These are phyloP conservation scores for Porites lobata DNA, from an alignment of 92 coral and sea anemone species.

Conservation along the genomic window DNA sequence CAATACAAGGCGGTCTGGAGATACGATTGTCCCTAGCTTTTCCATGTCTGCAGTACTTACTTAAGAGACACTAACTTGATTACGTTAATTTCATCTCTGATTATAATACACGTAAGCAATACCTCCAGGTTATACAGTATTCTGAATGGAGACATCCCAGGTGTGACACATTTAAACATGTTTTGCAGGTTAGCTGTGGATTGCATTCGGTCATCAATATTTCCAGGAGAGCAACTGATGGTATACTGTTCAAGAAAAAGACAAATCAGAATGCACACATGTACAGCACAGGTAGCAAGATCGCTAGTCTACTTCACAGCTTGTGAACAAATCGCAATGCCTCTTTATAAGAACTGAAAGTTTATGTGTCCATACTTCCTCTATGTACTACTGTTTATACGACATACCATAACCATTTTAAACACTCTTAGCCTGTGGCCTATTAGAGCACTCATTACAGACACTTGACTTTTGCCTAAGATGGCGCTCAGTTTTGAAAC, in stretches of 20 bases:
- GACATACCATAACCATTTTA: too few species aligned
- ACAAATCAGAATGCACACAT: neutral
- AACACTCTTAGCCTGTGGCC: too few species aligned
- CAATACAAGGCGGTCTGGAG: too few species aligned
- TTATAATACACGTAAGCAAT: neutral
- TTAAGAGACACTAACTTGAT: neutral
- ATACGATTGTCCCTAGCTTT: too few species aligned
- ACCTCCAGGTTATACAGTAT: slow-evolving; percentile 80
- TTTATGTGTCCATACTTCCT: neutral
- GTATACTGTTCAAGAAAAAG: slow-evolving; percentile 33
- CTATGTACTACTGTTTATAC: too few species aligned
- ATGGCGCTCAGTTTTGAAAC: too few species aligned
- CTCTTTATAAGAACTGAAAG: neutral
- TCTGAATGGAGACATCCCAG: slow-evolving; percentile 91
- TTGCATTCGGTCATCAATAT: slow-evolving; percentile 68
- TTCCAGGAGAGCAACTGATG: slow-evolving; percentile 86
- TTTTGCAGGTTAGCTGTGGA: slow-evolving; percentile 76
- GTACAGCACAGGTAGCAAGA: too few species aligned
- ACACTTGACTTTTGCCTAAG: too few species aligned
- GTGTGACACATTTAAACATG: slow-evolving; percentile 87
- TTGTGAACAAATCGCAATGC: neutral
- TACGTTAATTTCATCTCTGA: neutral
- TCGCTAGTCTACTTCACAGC: neutral
- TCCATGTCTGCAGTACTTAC: too few species aligned
- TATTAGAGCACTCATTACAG: too few species aligned